phyloP scores from a whole-genome alignment of 1,140 invertebrate species.

The Samia ricini region DNA sequence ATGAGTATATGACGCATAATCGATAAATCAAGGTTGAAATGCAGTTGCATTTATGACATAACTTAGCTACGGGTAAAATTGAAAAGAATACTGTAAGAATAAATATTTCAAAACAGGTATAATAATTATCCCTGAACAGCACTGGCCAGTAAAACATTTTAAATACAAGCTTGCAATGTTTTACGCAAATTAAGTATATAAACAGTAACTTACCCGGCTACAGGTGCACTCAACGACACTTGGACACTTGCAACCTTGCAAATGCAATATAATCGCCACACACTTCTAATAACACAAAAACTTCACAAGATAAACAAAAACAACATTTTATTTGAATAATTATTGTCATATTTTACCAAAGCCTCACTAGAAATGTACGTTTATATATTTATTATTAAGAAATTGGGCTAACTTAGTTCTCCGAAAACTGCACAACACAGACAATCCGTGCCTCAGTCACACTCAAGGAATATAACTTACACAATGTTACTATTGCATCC shows the following conservation, averaged over 20 bases:
- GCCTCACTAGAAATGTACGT: slow-evolving; percentile 24
- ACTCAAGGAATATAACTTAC: slow-evolving; percentile 27
- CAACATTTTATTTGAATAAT: slow-evolving; percentile 18
- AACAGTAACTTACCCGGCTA: slow-evolving; percentile 56
- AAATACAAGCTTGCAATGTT: not conserved
- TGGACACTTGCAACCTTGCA: slow-evolving; percentile 1
- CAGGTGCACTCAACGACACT: slow-evolving; percentile 36
- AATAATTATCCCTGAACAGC: not conserved
- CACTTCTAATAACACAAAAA: not conserved
- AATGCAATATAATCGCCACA: slow-evolving; percentile 4
- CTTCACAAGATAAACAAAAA: slow-evolving; percentile 25
- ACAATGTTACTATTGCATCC: slow-evolving; percentile 8
- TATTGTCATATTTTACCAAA: slow-evolving; percentile 13
- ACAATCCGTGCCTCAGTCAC: slow-evolving; percentile 34
- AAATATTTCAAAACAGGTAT: slow-evolving; percentile 1
- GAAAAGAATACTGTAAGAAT: slow-evolving; percentile 11
- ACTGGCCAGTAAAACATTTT: not conserved
- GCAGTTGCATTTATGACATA: slow-evolving; percentile 41
- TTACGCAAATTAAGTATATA: slow-evolving; percentile 27
- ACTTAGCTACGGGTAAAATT: slow-evolving; percentile 8
- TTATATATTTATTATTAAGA: slow-evolving; percentile 11
- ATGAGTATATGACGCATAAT: slow-evolving; percentile 43
- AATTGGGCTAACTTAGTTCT: slow-evolving; percentile 18
- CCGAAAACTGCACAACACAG: slow-evolving; percentile 13
- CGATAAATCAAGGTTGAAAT: slow-evolving; percentile 60